phyloP scores from a whole-genome alignment of 2,113 vertebrate genomes.

The Hippocampus abdominalis region DNA sequence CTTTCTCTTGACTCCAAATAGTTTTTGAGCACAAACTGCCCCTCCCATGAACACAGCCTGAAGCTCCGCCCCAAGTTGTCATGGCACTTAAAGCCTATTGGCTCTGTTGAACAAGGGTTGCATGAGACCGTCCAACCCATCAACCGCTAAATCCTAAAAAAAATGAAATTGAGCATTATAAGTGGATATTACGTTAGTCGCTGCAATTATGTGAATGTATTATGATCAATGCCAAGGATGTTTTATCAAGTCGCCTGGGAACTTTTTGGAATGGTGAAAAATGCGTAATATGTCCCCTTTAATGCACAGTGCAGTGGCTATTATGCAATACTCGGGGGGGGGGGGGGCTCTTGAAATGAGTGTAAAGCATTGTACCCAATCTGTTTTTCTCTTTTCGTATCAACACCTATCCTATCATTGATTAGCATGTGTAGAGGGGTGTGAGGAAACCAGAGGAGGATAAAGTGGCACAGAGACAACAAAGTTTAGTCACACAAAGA shows the following conservation, averaged over 20 bases:
- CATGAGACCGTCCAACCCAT: not conserved
- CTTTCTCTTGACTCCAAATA: not conserved
- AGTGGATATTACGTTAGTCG: not conserved
- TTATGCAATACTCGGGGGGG: constrained; percentile 15
- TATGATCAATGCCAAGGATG: not conserved
- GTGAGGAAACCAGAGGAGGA: constrained; percentile 21
- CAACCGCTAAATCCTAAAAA: too few relatives aligned
- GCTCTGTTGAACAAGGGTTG: not conserved
- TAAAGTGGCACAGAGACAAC: constrained; percentile 47
- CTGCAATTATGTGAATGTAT: not conserved
- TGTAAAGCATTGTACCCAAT: constrained; percentile 26
- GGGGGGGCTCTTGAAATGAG: constrained; percentile 26
- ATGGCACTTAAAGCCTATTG: not conserved
- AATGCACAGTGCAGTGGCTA: constrained; percentile 30
- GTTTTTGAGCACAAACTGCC: not conserved
- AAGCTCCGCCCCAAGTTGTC: not conserved
- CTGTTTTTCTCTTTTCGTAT: constrained; percentile 9
- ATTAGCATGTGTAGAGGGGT: constrained; percentile 3
- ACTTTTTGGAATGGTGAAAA: not conserved
- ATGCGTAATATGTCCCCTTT: not conserved
- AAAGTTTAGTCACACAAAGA: constrained; percentile 50
- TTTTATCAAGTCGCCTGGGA: not conserved
- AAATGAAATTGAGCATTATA: not conserved
- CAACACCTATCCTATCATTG: constrained; percentile 6
- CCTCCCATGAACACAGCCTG: not conserved